Base-by-base conservation (phyloP, 1,140 invertebrate genomes). In the Melanaphis sacchari region DNA sequence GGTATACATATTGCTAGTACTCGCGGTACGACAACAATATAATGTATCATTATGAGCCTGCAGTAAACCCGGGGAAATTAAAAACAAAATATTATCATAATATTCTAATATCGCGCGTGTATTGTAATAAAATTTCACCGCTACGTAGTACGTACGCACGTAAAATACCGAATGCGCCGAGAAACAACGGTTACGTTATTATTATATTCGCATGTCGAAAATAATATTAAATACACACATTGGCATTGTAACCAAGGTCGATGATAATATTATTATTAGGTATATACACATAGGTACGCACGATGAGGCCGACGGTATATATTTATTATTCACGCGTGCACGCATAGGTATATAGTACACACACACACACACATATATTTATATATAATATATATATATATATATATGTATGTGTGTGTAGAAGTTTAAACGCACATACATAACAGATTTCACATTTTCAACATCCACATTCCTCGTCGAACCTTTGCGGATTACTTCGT, bases 391-490 rank as follows among this genome's bases (percentile, higher is more conserved):
- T 36, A 76, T 81, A 81, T 38, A 81, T 36, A 81, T 81, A 38
- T 40, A 7, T 38, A 0, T 76, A 15, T 76, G 59, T 18, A 15
- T 66, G 59, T n/a, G 31, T 76, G 31, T 76, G 59, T 76, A 52
- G n/a, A 52, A 49, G 87, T 89, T 38, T 46, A 22, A 52, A 49
- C 43, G 21, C 85, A 22, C 31, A 43, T 43, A 43, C 43, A 54
- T 89, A 89, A 89, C 88, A 89, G 88, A 89, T 89, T 89, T 89
- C 88, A 89, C 88, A 89, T 89, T 89, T 89, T 54, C 88, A 52
- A 89, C 49, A 40, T 89, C 88, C 88, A 89, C 88, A 89, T 89
- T 89, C 88, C 88, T 26, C n/a, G 24, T 52, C 46, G 46, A 89
- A 89, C n/a, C 88, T 89, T 89, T 89, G 88, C 88, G 22, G 36